These are phyloP conservation scores for Carduelis carduelis DNA, from an alignment of 2,797 vertebrate species.

Conservation along the genomic window DNA sequence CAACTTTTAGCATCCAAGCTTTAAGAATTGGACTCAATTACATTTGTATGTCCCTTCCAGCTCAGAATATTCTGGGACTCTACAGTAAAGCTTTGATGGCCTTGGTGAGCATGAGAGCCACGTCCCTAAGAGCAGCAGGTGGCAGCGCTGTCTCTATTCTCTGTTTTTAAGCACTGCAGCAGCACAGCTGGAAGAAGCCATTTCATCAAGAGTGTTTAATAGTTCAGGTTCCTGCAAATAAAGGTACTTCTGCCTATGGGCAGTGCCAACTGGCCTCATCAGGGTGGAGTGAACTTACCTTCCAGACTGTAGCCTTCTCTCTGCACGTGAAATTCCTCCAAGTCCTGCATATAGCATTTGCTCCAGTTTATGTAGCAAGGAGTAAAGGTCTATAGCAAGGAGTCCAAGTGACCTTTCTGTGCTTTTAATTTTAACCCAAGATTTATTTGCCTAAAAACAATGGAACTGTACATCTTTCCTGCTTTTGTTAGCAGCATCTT, in stretches of 20 bases:
- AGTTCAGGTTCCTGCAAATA: not conserved
- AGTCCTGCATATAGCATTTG: rapidly evolving
- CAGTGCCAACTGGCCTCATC: not conserved
- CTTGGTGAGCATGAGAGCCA: not conserved
- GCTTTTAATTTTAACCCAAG: not conserved
- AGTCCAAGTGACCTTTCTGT: not conserved
- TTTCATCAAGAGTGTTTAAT: not conserved
- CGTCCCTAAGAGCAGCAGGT: not conserved
- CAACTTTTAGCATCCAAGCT: not conserved
- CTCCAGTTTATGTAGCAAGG: not conserved
- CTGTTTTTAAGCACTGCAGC: rapidly evolving
- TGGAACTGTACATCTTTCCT: rapidly evolving
- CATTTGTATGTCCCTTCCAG: not conserved
- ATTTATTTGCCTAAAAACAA: not conserved
- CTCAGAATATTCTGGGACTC: not conserved
- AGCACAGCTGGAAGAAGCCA: not conserved
- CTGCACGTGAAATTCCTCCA: rapidly evolving
- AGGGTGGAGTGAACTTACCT: not conserved
- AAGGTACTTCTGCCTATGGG: not conserved
- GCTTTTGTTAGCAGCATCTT: not conserved
- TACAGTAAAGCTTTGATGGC: not conserved
- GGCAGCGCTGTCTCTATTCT: not conserved
- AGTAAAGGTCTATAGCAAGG: not conserved
- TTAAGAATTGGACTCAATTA: not conserved
- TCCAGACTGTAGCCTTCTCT: not conserved